Conservation (phyloP, 2,888 invertebrate species). For the Oscheius onirici region DNA sequence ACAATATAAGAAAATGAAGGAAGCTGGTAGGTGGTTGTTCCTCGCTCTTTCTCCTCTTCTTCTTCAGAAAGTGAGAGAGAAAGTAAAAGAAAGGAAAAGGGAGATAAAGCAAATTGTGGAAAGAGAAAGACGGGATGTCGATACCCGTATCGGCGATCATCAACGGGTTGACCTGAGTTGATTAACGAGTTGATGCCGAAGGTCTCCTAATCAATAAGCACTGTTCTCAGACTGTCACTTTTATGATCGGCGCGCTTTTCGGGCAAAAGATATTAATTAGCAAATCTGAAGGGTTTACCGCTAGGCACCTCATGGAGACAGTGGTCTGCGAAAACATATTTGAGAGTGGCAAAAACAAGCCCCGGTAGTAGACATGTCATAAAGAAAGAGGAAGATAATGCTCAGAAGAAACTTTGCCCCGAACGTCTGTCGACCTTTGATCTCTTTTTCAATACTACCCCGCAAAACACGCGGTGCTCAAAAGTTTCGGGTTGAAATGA, state of each 20-base stretch:
- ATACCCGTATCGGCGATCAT: constrained; percentile 4
- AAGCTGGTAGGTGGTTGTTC: background rate
- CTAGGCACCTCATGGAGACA: no score
- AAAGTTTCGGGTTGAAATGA: background rate
- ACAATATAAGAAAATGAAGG: constrained; percentile 19
- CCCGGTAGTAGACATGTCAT: no score
- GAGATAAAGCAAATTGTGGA: background rate
- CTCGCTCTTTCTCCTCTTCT: background rate
- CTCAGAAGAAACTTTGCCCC: constrained; percentile 5
- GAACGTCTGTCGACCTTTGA: constrained; percentile 5
- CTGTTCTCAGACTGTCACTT: no score
- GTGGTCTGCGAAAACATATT: no score
- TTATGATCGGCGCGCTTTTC: no score
- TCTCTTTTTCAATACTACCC: background rate
- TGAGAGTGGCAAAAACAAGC: no score
- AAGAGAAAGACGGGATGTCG: background rate
- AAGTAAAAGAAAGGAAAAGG: background rate
- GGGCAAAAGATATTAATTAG: no score
- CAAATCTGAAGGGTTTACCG: no score
- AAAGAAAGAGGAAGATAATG: background rate
- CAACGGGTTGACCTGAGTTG: constrained; percentile 18
- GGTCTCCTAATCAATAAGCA: no score
- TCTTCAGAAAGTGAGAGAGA: background rate
- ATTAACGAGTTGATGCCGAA: constrained; percentile 25
- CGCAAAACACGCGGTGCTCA: constrained; percentile 8